Percentiles rank a stretch among this genome's conserved stretches.
phyloP scores from a whole-genome alignment of 1,140 invertebrate species.

The Arctopsyche grandis region DNA sequence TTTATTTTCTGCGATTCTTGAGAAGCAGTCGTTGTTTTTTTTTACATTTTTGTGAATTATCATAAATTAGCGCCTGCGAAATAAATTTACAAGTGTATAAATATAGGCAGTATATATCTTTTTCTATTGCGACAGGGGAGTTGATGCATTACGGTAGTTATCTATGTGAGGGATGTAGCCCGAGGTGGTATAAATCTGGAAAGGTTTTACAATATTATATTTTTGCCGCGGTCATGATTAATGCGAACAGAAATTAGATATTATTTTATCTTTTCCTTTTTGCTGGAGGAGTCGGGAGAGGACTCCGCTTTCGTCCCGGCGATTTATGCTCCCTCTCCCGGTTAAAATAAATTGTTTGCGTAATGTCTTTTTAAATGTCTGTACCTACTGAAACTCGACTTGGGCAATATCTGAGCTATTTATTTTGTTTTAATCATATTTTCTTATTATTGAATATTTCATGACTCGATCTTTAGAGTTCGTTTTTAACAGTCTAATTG shows the following conservation, averaged over 20 bases:
- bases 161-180: conserved; percentile 45
- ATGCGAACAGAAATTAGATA: conserved; percentile 53
- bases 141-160: conserved; percentile 44
- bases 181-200: conserved; percentile 48
- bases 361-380: conserved; percentile 53
- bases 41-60: not conserved
- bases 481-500: too few species aligned
- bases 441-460: not conserved
- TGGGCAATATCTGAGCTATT: not conserved
- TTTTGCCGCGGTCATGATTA: conserved; percentile 51
- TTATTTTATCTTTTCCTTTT: conserved; percentile 52
- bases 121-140: conserved; percentile 23
- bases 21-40: not conserved
- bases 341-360: conserved; percentile 50
- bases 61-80: conserved; percentile 19
- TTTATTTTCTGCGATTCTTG: not conserved
- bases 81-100: not conserved
- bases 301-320: conserved; percentile 30
- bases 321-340: conserved; percentile 41
- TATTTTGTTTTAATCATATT: not conserved
- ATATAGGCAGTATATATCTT: not conserved
- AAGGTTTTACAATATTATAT: conserved; percentile 39
- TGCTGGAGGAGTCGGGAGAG: conserved; percentile 11
- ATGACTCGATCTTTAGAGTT: too few species aligned
- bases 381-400: not conserved